Evolutionary conservation across 2,888 invertebrate genomes (phyloP), one percentile per base, ranked within the genome.

Genomic region (Formica aserva): DNA sequence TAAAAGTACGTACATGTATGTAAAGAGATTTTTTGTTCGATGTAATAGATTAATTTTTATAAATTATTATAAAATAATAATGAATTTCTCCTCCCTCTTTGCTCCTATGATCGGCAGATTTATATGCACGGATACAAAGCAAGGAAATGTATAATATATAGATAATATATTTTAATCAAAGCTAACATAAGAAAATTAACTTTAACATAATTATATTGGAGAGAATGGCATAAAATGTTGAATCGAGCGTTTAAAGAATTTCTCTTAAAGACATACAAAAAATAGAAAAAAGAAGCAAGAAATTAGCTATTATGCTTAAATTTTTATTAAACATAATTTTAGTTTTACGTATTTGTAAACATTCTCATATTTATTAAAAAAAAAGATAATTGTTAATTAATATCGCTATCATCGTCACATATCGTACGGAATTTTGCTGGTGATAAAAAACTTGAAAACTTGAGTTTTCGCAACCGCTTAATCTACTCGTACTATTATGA

Each of bases 401-500:
- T 22, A 22, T 72, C 38, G 26, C 22, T 26, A 57, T 72, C 38
- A 26, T 57, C 57, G 35, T 72, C 35, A 18, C 26, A 18, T n/a
- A 60, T 60, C 72, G 38, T 22, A 57, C 18, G 26, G 26, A 72
- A 72, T 38, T 11, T 18, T 22, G 35, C 57, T 57, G n/a, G 18
- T 26, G 55, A 57, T 57, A 72, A 35, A 72, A 57, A 38, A 11
- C 26, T 72, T 35, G 26, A 18, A 0, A 29, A 29, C 32, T 32
- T 18, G 29, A 29, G 41, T 62, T 45, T 29, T 71, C 13, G 18
- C 38, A 60, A 74, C 38, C 86, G 78, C 74, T 78, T 85, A 85
- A 84, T 85, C 85, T 81, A 82, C 26, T 26, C 26, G 26, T 26
- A 26, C 81, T 82, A 81, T 83, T 86, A 81, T 74, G 74, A 87